These are phyloP conservation scores for Anoura caudifer DNA, from an alignment of 2,113 vertebrate species.

Conservation along the genomic window DNA sequence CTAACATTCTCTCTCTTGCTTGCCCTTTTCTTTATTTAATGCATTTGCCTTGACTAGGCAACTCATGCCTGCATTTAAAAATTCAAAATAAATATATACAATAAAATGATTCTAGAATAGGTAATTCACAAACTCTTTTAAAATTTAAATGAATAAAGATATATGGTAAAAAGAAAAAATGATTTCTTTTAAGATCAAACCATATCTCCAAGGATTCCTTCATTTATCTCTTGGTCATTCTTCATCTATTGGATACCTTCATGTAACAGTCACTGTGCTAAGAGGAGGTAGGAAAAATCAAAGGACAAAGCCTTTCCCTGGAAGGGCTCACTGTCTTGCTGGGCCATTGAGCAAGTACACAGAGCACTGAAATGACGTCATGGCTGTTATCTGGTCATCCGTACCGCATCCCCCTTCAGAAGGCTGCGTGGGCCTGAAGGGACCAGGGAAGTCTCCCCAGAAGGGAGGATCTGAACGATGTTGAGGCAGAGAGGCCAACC, in stretches of 20 bases:
- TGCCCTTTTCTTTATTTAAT: not conserved
- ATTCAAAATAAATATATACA: not conserved
- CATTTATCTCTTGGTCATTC: not conserved
- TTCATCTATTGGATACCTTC: not conserved
- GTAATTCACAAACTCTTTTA: not conserved
- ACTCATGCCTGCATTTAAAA: not conserved
- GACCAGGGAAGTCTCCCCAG: not conserved
- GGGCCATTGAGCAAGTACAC: not conserved
- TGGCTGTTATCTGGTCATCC: not conserved
- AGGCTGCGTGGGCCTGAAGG: not conserved
- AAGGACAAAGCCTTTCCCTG: not conserved
- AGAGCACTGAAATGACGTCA: not conserved
- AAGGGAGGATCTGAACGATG: not conserved
- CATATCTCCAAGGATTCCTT: not conserved
- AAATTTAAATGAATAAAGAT: not conserved
- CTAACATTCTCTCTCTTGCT: not conserved
- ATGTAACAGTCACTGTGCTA: not conserved
- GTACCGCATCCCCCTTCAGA: accelerated
- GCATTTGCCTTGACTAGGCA: not conserved
- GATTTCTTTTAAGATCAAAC: not conserved
- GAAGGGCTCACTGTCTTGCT: not conserved
- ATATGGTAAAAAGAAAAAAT: not conserved
- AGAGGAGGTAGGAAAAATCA: not conserved
- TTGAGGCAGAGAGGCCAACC: not conserved
- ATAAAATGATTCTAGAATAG: not conserved